A percentile compares a stretch with the other conserved stretches of the same genome.
Evolutionary conservation across 2,888 invertebrate genomes (phyloP).

Genomic region (Oligia strigilis): DNA sequence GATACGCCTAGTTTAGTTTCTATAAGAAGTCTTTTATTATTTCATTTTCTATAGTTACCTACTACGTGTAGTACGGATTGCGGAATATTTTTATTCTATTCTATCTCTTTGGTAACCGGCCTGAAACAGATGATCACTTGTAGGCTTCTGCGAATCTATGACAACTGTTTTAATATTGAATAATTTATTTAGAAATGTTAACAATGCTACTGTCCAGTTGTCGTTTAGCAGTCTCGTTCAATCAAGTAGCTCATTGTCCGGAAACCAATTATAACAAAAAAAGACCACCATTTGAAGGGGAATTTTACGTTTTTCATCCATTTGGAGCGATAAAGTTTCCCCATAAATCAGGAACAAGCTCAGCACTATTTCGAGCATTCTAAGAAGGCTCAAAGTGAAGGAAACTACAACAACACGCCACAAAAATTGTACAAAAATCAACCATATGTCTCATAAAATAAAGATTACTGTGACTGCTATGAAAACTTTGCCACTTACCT

Average conservation of each 20-base stretch:
- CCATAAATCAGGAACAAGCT: slow-evolving; percentile 40
- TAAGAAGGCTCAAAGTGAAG: slow-evolving; percentile 60
- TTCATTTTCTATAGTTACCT: background rate
- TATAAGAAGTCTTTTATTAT: no score
- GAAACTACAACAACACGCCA: background rate
- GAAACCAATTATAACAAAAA: background rate
- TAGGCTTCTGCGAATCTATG: no score
- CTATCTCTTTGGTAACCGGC: no score
- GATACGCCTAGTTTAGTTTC: no score
- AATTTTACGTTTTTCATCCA: no score
- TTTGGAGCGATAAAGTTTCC: background rate
- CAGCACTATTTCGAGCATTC: slow-evolving; percentile 54
- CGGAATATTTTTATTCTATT: background rate
- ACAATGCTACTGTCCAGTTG: background rate
- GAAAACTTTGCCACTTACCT: slow-evolving; percentile 62
- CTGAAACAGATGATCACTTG: no score
- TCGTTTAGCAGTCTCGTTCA: background rate
- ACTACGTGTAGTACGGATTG: background rate
- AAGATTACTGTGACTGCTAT: background rate
- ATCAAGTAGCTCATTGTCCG: background rate
- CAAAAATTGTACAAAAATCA: slow-evolving; percentile 4
- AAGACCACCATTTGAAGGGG: no score
- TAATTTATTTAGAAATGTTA: no score
- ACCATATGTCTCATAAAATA: background rate
- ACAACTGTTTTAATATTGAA: no score